Base-by-base conservation (phyloP, 2,888 invertebrate species). In the Platerodrilus igneus region DNA sequence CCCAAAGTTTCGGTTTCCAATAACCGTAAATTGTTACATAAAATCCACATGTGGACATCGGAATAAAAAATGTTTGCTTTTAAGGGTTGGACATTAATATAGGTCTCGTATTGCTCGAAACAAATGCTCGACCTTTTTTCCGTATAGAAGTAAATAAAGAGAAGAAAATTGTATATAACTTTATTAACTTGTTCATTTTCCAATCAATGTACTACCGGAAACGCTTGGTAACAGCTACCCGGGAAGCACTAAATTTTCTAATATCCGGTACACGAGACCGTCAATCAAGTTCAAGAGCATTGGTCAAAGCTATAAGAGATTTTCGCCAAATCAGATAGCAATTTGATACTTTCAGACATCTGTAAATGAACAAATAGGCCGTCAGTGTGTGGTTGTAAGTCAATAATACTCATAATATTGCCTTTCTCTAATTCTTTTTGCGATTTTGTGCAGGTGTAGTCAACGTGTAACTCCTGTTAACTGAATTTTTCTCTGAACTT, bases 11-110 rank as follows among this genome's bases (percentile, higher is more conserved):
- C 59, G 58, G 60, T 59, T 57, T 63, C 60, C 63, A 61, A 64
- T 64, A 63, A 63, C 59, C 62, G 63, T 63, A 62, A 64, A 65
- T 64, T 63, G 60, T 58, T 56, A 57, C 52, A 61, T 62, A 59
- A 61, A 62, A 59, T 62, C 59, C 61, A 62, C 60, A 62, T 60
- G 59, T 56, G 62, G 60, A 60, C 59, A 58, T 51, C 50, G 50
- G 55, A 47, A 51, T 58, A 60, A 62, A 62, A 63, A 62, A 62
- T 57, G 58, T 56, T 54, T 48, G 59, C 58, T 60, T 58, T 62
- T 60, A 62, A 58, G 58, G 55, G 56, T 50, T 41, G 45, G 43
- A 49, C 50, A 47, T 56, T 56, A 58, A 55, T n/a, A n/a, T 58
- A 55, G 54, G 52, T 57, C 55, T n/a, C n/a, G n/a, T n/a, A n/a